A percentile compares a stretch with the other conserved stretches of the same genome.
Evolutionary conservation across 2,797 vertebrate species (phyloP).

Genomic region (Danio kyathit): DNA sequence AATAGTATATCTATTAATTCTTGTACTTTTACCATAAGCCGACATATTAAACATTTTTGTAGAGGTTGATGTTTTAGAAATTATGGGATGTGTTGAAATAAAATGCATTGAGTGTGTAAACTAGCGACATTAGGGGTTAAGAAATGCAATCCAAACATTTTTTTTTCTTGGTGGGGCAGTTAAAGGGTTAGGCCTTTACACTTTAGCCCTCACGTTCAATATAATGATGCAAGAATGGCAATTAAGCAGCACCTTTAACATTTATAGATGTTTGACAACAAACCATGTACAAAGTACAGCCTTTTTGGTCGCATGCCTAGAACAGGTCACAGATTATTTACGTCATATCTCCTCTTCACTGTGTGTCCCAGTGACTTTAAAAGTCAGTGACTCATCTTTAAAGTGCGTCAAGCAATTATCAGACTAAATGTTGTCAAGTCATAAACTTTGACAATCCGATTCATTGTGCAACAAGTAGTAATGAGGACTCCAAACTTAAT

Average conservation of each 20-base stretch:
- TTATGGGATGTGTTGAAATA: no score
- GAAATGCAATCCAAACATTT: no score
- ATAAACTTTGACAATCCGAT: neutral
- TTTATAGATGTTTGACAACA: neutral
- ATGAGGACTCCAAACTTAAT: constrained; percentile 37
- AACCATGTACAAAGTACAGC: constrained; percentile 27
- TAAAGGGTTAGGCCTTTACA: neutral
- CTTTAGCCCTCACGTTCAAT: neutral
- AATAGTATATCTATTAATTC: no score
- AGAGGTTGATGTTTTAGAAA: no score
- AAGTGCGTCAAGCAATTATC: constrained; percentile 23
- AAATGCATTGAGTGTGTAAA: no score
- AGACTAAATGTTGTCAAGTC: neutral
- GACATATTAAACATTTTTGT: no score
- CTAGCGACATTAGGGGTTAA: no score
- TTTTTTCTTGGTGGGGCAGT: no score
- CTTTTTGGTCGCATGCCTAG: constrained; percentile 5
- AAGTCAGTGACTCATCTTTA: constrained; percentile 22
- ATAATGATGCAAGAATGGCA: neutral
- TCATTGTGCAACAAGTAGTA: neutral
- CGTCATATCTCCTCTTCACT: neutral
- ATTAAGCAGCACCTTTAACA: neutral
- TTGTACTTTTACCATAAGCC: no score
- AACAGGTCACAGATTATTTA: neutral
- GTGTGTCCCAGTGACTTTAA: constrained; percentile 6